These are phyloP conservation scores for Sylvia atricapilla DNA, from an alignment of 2,113 vertebrate genomes.

Conservation along the genomic window DNA sequence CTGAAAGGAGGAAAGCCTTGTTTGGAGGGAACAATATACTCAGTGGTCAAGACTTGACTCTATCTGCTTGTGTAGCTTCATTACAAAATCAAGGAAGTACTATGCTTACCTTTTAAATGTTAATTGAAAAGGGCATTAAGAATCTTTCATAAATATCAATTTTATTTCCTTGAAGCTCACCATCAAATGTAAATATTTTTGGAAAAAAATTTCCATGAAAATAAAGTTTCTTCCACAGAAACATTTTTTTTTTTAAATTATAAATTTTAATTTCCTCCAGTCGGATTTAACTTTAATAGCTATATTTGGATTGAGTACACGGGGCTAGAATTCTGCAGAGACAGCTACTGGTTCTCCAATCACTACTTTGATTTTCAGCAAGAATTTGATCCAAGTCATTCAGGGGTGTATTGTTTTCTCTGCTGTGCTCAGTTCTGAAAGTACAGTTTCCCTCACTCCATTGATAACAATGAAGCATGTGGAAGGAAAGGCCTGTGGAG, in stretches of 20 bases:
- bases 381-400: constrained; percentile 20
- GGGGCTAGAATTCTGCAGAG: not conserved
- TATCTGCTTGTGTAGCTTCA: not conserved
- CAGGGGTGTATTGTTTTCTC: constrained; percentile 49
- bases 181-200: not conserved
- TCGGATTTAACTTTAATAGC: not conserved
- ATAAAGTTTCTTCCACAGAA: not conserved
- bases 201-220: not conserved
- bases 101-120: not conserved
- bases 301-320: not conserved
- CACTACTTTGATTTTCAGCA: constrained; percentile 25
- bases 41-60: not conserved
- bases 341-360: not conserved
- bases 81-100: not conserved
- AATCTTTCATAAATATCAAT: not conserved
- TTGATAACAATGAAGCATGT: constrained; percentile 55
- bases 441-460: constrained; percentile 49
- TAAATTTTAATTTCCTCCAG: not conserved
- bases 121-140: not conserved
- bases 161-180: not conserved
- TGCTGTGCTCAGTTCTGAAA: constrained; percentile 49
- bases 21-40: not conserved
- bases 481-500: constrained; percentile 64
- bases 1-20: not conserved
- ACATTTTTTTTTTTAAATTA: not conserved